Percentiles rank a stretch among this genome's conserved stretches.
Evolutionary conservation across 2,797 vertebrate genomes (phyloP).

Genomic region (Limnodromus scolopaceus): DNA sequence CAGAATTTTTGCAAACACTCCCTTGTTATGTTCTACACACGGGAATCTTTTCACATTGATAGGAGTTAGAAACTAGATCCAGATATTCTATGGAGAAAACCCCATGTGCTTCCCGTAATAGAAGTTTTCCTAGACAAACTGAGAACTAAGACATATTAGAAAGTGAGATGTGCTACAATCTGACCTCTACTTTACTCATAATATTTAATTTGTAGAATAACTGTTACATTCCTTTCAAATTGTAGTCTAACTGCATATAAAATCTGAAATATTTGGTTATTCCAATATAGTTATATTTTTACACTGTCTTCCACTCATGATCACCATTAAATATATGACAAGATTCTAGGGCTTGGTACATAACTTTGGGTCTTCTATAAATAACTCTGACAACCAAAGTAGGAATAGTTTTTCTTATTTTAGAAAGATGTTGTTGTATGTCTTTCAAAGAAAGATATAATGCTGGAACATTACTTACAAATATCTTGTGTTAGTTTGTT

Average conservation of each 20-base stretch:
- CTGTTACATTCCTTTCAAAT: background rate
- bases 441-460: background rate
- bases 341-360: background rate
- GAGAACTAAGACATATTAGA: background rate
- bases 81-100: background rate
- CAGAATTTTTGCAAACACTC: background rate
- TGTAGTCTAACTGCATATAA: background rate
- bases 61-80: background rate
- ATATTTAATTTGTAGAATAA: background rate
- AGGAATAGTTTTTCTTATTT: background rate
- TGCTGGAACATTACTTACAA: background rate
- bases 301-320: background rate
- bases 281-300: background rate
- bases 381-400: background rate
- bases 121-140: background rate
- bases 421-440: background rate
- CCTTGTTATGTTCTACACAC: rapidly evolving
- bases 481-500: background rate
- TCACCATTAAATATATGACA: background rate
- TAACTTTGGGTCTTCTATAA: background rate
- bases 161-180: background rate
- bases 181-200: background rate
- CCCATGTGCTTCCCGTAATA: background rate
- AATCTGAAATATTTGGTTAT: background rate
- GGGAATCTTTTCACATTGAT: background rate